Base-by-base conservation (phyloP, 2,113 vertebrate genomes). In the Lethenteron camtschaticum region DNA sequence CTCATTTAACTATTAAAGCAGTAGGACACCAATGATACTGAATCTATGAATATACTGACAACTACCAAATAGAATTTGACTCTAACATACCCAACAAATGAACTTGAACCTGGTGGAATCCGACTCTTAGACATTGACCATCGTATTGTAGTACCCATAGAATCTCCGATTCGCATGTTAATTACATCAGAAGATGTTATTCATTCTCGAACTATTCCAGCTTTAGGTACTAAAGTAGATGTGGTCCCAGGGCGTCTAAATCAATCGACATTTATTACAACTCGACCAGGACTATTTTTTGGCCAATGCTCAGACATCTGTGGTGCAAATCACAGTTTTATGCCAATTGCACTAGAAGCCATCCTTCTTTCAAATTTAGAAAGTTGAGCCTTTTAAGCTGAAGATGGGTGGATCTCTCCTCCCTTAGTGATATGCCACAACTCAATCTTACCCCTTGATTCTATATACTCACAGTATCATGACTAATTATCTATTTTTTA, bases 341-440 rank as follows among this genome's bases (percentile, higher is more conserved):
- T 75, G 24, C 75, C 76, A 1, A 76, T 77, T 9, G 71, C 72
- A 2, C 55, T 77, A 8, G 75, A 77, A 75, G 70, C 74, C 3
- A 70, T 75, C 0, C 73, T 74, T 1, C 56, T 77, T 5, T 6
- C 70, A 72, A 71, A 73, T 68, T 75, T 77, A 12, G 74, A 76
- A 68, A 63, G 57, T n/a, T 75, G 72, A 75, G 75, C 74, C 76
- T 77, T 75, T 77, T 77, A 76, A 77, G 73, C 73, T 74, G 71
- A 75, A 77, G 55, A 73, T 16, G 70, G 11, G 41, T 41, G 24
- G 71, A 68, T 76, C 1, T 76, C 71, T 58, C 72, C 73, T 72
- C 74, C 74, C 74, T 60, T 66, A 57, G 74, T 68, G 72, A 74
- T 20, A 76, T 77, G 76, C 76, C 75, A 1, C 76, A 77, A 66